Evolutionary conservation across 2,113 vertebrate species (phyloP), one percentile per base, ranked within the genome.

Genomic region (Odocoileus virginianus): DNA sequence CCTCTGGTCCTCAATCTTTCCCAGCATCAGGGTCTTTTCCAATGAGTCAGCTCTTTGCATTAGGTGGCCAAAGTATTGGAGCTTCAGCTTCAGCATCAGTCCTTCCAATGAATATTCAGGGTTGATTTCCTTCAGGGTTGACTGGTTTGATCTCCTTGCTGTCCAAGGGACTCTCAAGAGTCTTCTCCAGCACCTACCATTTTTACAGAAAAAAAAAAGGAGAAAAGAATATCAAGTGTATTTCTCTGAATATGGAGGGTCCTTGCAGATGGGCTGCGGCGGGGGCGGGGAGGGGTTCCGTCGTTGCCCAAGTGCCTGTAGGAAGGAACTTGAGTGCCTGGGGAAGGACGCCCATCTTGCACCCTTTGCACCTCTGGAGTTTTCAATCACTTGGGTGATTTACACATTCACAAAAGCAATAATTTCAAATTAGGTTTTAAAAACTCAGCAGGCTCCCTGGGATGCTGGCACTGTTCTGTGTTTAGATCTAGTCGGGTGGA

Each of bases 261-360:
- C 67, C 25, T 74, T 17, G 21, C 23, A 5, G 21, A 5, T 40
- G 36, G 36, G 67, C 1, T 1, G 67, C 21, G 30, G 54, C 21
- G 21, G 11, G 55, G 17, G 0, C 0, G 3, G 11, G 10, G 3
- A 17, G 2, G 2, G 11, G 71, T 7, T 43, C 71, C 40, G 3
- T 28, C 2, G 0, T 57, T 27, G 17, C 23, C n/a, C 21, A 2
- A 0, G 82, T 11, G 11, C 11, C 40, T 28, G 64, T 36, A 16
- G 50, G n/a, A 6, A 9, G 82, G 52, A 14, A 3, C 28, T 36
- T 3, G n/a, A 45, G 30, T 19, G 11, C 45, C 79, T 21, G 27
- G 6, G 25, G 19, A 9, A 13, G 54, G 10, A 6, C 4, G 1
- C 19, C 17, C 12, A n/a, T 45, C 52, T 6, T 1, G 25, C 7